A percentile compares a stretch with the other conserved stretches of the same genome.
Evolutionary conservation across 2,888 invertebrate species (phyloP).

Genomic region (Acleris sparsana): DNA sequence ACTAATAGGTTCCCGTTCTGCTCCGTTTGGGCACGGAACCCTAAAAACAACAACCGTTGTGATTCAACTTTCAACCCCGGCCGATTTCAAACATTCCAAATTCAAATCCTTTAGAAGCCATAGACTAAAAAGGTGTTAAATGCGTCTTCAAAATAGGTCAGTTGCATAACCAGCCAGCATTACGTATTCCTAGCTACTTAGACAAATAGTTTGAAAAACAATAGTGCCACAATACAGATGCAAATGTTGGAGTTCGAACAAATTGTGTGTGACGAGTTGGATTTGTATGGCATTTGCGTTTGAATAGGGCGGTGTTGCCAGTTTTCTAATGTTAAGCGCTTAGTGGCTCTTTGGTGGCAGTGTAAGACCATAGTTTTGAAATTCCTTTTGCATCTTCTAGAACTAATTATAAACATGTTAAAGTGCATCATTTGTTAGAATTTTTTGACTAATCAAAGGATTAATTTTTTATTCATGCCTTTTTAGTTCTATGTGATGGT

Average conservation of each 20-base stretch:
- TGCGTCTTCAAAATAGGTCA: constrained; percentile 11
- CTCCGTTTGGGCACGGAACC: no score
- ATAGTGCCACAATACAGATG: constrained; percentile 38
- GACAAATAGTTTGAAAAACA: constrained; percentile 39
- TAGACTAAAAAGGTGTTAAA: background rate
- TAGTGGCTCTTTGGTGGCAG: constrained; percentile 17
- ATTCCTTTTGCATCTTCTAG: background rate
- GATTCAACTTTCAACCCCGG: background rate
- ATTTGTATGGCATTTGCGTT: constrained; percentile 49
- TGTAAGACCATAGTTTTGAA: background rate
- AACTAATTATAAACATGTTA: background rate
- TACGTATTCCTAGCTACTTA: constrained; percentile 10
- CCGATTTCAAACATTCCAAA: constrained; percentile 6
- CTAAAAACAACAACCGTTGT: background rate
- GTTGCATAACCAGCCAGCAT: constrained; percentile 15
- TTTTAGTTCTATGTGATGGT: no score
- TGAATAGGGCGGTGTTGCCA: constrained; percentile 43
- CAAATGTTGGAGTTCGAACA: constrained; percentile 39
- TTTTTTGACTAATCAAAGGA: no score
- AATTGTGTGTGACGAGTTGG: constrained; percentile 34
- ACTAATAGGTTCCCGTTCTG: no score
- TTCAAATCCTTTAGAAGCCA: constrained; percentile 7
- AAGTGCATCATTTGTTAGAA: background rate
- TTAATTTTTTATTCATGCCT: no score
- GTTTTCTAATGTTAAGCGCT: constrained; percentile 37